phyloP scores from a whole-genome alignment of 2,888 invertebrate species.

The Itoplectis maculator region DNA sequence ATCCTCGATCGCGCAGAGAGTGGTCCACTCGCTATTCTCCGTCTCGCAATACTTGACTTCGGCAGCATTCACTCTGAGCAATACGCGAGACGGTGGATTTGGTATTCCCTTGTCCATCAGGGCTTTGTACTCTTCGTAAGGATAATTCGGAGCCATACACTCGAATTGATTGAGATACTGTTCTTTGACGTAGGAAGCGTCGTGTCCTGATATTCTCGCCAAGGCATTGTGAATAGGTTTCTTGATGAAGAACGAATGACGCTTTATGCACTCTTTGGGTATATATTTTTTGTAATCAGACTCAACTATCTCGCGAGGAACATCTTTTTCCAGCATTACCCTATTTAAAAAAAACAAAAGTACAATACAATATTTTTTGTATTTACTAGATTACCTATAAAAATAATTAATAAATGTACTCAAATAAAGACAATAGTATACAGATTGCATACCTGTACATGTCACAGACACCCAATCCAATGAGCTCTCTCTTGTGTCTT shows the following conservation, averaged over 20 bases:
- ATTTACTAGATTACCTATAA: too few relatives aligned
- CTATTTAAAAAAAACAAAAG: conserved; percentile 84
- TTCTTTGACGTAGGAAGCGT: conserved; percentile 90
- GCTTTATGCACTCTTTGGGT: conserved; percentile 91
- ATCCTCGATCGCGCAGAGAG: conserved; percentile 92
- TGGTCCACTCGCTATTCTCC: conserved; percentile 74
- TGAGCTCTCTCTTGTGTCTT: conserved; percentile 90
- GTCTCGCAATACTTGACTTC: conserved; percentile 78
- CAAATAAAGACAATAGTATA: neutral
- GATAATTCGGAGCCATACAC: conserved; percentile 92
- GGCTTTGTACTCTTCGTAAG: conserved; percentile 90
- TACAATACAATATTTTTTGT: too few relatives aligned
- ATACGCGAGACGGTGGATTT: conserved; percentile 92
- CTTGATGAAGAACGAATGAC: conserved; percentile 91
- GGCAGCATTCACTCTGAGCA: conserved; percentile 83
- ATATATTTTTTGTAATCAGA: conserved; percentile 93
- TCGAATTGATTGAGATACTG: conserved; percentile 93
- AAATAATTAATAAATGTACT: neutral
- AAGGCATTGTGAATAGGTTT: conserved; percentile 90
- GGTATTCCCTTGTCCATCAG: conserved; percentile 87
- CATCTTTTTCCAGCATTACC: conserved; percentile 91
- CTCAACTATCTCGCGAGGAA: conserved; percentile 89
- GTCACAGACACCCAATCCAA: conserved; percentile 94
- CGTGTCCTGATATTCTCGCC: conserved; percentile 87
- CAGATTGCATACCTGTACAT: conserved; percentile 87